Base-by-base conservation (phyloP, 2,797 vertebrate species). In the Echiichthys vipera region DNA sequence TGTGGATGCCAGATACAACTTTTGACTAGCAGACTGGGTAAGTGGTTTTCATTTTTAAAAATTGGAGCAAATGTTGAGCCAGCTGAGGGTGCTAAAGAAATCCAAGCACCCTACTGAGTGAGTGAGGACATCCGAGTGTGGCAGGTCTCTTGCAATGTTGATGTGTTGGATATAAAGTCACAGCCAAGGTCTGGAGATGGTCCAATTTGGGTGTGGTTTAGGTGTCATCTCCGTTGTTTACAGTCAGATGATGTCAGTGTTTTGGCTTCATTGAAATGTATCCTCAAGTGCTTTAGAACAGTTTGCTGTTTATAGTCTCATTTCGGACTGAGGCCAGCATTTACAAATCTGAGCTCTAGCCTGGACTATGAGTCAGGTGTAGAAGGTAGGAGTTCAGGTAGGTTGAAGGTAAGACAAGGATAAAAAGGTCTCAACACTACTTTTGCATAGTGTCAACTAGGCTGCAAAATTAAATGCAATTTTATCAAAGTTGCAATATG, bases 131-230 rank as follows among this genome's bases (percentile, higher is more conserved):
- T 45, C 15, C 4, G 7, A 50, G 20, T 17, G 34, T 39, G 40
- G 53, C 37, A 13, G 10, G 7, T 39, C 1, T 34, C 15, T 58
- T 50, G 7, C 58, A 24, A 49, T 37, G 10, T 50, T 54, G 13
- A 64, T 3, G 24, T 73, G 47, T 36, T 7, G 25, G 54, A 62
- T 25, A 57, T 51, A 15, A 81, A 64, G 76, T 22, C 55, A 17
- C 5, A 34, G 30, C 9, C 15, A 29, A 18, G 9, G 12, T 36
- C 29, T 77, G 56, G 58, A 47, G 13, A 32, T 25, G 43, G 32
- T 63, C 18, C 36, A 27, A 5, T 37, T 39, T 56, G 24, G 72
- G 49, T 70, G 67, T 72, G 82, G 62, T 65, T 55, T 75, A 12
- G 37, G 47, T 73, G 65, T 67, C 55, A 46, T 43, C 24, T 49